Evolutionary conservation across 92 coral and sea anemone genomes (phyloP), one percentile per base, ranked within the genome.

Genomic region (Metridium senile): DNA sequence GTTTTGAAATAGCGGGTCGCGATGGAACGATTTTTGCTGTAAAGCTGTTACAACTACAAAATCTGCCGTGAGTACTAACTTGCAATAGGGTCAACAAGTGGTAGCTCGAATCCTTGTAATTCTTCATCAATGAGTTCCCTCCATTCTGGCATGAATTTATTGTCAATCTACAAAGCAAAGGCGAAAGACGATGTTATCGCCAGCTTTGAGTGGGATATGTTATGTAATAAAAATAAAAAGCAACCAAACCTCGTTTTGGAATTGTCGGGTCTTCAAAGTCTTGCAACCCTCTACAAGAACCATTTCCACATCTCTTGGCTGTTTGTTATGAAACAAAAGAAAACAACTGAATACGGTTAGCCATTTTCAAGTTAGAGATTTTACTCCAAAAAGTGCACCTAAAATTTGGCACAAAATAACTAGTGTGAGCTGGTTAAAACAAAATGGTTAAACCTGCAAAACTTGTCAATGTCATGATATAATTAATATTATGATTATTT

Each of bases 31-130:
- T n/a, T n/a, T n/a, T n/a, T n/a, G n/a, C n/a, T n/a, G n/a, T n/a
- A n/a, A n/a, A n/a, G n/a, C n/a, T n/a, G n/a, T n/a, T n/a, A n/a
- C n/a, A n/a, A n/a, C n/a, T 9, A 29, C 70, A 65, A 65, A 25
- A 65, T 13, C 49, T 39, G 8, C 49, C 4, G 59, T 54, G 17
- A 21, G 17, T 54, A 32, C 96, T 34, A 77, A 90, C 96, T 84
- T 71, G 96, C 96, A 13, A 90, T 84, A 25, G 96, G 96, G 73
- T 90, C 96, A 35, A 90, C 96, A n/a, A 90, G 96, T 0, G 96
- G 96, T 32, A 90, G 66, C 25, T 84, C 92, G 16, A 85, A 67
- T 1, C 93, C 93, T 25, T 76, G 82, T 2, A 76, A 71, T 47
- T 87, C 87, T 45, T 79, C 78, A 30, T 59, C 76, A 1, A 88